Evolutionary conservation across 2,797 vertebrate species (phyloP).

Genomic region (Anolis apletophallus): DNA sequence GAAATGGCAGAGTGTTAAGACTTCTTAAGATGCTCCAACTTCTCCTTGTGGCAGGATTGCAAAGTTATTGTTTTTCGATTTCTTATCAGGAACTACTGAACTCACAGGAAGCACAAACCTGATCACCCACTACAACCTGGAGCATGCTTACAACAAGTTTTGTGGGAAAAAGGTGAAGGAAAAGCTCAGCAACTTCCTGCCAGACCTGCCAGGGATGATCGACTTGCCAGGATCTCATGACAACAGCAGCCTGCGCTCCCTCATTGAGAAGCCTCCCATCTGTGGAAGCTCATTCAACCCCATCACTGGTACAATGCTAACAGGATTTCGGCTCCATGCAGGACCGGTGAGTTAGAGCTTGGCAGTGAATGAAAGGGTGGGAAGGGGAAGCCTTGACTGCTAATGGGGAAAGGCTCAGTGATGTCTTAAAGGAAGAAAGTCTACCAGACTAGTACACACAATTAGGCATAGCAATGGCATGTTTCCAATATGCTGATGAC

Average conservation of each 20-base stretch:
- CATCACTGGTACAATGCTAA: constrained; percentile 91
- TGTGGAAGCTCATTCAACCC: constrained; percentile 96
- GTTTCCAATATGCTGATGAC: too few species aligned
- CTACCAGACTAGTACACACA: background rate
- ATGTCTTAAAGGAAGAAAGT: background rate
- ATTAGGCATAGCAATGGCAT: background rate
- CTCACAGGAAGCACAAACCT: constrained; percentile 96
- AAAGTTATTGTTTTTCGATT: background rate
- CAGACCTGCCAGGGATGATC: constrained; percentile 97
- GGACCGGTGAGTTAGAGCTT: constrained; percentile 86
- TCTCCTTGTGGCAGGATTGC: background rate
- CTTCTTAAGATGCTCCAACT: background rate
- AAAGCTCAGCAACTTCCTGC: constrained; percentile 97
- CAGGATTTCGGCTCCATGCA: constrained; percentile 94
- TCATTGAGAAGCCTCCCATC: constrained; percentile 96
- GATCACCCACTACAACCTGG: constrained; percentile 96
- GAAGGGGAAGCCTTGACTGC: background rate
- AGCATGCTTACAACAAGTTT: constrained; percentile 97
- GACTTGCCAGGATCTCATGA: constrained; percentile 94
- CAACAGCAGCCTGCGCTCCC: constrained; percentile 93
- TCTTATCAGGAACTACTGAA: constrained; percentile 87
- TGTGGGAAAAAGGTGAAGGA: constrained; percentile 99
- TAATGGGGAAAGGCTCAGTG: background rate
- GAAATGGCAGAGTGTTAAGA: background rate
- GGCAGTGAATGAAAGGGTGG: background rate